These are phyloP conservation scores for Osmerus eperlanus DNA, from an alignment of 2,113 vertebrate genomes.

Conservation along the genomic window DNA sequence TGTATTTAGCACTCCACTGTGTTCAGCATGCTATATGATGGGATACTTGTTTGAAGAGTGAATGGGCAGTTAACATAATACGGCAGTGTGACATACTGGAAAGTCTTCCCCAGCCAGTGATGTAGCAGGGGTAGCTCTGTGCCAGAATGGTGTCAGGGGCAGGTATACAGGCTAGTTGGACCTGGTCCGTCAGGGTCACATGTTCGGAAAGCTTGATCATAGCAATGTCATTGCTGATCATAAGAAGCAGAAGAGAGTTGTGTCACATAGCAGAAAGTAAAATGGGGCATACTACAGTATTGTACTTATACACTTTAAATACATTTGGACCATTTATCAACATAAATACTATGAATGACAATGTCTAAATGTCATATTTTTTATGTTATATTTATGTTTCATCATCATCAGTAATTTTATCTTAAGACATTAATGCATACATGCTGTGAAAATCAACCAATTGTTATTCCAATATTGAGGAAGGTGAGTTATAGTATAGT, in stretches of 20 bases:
- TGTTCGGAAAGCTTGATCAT: constrained; percentile 54
- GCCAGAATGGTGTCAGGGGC: constrained; percentile 39
- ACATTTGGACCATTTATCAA: no score
- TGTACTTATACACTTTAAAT: no score
- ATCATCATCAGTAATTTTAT: no score
- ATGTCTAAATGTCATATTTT: no score
- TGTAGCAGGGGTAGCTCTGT: constrained; percentile 55
- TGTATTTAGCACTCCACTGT: not conserved
- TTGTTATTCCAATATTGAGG: no score
- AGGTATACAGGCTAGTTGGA: constrained; percentile 51
- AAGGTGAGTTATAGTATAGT: no score
- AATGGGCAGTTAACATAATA: not conserved
- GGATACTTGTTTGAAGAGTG: not conserved
- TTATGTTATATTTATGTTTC: no score
- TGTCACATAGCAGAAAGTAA: no score
- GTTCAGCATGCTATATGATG: not conserved
- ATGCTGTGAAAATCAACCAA: no score
- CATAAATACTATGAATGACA: no score
- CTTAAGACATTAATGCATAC: no score
- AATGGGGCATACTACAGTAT: no score
- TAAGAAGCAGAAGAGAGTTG: not conserved
- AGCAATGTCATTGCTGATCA: constrained; percentile 51
- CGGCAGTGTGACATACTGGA: constrained; percentile 37
- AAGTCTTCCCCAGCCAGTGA: constrained; percentile 59
- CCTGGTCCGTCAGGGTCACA: constrained; percentile 39